Conservation (phyloP, 2,888 invertebrate species). For the Troides helena region DNA sequence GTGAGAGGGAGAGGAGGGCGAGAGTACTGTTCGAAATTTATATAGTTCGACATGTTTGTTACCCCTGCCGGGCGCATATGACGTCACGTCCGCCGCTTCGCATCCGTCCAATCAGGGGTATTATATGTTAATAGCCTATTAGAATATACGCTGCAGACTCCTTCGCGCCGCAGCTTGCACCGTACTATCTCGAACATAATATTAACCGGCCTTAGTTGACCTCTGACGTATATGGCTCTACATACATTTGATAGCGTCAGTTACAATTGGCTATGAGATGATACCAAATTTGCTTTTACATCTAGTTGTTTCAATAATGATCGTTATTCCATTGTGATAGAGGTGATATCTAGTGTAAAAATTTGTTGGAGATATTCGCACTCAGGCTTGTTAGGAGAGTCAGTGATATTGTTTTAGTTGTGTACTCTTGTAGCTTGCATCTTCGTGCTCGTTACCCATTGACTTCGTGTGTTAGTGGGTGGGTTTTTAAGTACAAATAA, state of each 20-base stretch:
- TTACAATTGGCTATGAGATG: constrained; percentile 9
- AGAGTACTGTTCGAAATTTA: constrained; percentile 1
- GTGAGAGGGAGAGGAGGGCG: too few species aligned
- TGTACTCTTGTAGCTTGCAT: constrained; percentile 53
- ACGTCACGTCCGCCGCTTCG: constrained; percentile 73
- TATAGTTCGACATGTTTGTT: constrained; percentile 42
- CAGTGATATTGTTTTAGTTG: constrained; percentile 60
- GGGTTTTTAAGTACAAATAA: constrained; percentile 34
- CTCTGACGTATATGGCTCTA: constrained; percentile 36
- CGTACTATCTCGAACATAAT: constrained; percentile 48
- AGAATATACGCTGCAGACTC: constrained; percentile 71
- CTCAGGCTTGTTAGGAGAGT: constrained; percentile 64
- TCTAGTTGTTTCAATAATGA: constrained; percentile 33
- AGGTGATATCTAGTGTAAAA: constrained; percentile 23
- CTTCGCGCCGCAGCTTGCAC: constrained; percentile 59
- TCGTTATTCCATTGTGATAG: constrained; percentile 34
- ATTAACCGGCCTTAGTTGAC: constrained; percentile 46
- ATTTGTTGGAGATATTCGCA: constrained; percentile 49
- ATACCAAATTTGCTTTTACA: constrained; percentile 13
- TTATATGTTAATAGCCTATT: constrained; percentile 81
- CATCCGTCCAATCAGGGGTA: constrained; percentile 82
- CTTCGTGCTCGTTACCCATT: constrained; percentile 52
- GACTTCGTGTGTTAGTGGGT: constrained; percentile 51
- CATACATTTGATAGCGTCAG: constrained; percentile 35
- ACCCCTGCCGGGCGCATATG: constrained; percentile 47